phyloP scores from a whole-genome alignment of 1,140 invertebrate genomes.

The Panagrolaimus sp. region DNA sequence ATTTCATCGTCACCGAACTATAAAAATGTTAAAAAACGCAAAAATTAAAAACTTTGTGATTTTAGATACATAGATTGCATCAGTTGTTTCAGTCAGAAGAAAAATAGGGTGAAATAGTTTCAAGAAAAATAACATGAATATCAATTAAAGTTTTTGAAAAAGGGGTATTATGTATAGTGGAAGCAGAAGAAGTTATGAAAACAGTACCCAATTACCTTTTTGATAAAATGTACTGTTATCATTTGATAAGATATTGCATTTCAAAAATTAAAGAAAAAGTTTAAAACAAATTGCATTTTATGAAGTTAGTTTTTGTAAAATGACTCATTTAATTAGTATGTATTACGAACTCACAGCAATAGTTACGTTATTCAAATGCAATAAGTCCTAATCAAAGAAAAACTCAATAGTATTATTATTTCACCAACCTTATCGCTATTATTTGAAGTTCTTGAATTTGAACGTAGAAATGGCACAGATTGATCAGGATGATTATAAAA shows the following conservation, averaged over 20 bases:
- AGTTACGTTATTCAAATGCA: neutral
- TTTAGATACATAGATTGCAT: neutral
- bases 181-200: too few relatives aligned
- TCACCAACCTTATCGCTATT: conserved; percentile 56
- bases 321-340: too few relatives aligned
- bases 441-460: conserved; percentile 60
- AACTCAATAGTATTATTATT: too few relatives aligned
- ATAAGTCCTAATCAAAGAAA: too few relatives aligned
- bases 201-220: too few relatives aligned
- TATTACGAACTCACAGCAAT: neutral
- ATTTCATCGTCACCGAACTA: conserved; percentile 44
- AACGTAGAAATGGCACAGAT: conserved; percentile 50
- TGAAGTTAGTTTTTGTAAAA: neutral
- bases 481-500: conserved; percentile 37
- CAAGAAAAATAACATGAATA: neutral
- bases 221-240: too few relatives aligned
- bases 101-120: neutral
- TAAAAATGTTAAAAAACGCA: conserved; percentile 20
- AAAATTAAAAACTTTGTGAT: conserved; percentile 11
- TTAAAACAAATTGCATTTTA: too few relatives aligned
- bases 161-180: conserved; percentile 10
- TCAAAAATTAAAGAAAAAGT: too few relatives aligned
- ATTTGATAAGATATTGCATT: too few relatives aligned
- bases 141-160: neutral
- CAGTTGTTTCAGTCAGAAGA: neutral